Conservation (phyloP, 2,797 vertebrate species). For the Microctenopoma stevenorrisi region DNA sequence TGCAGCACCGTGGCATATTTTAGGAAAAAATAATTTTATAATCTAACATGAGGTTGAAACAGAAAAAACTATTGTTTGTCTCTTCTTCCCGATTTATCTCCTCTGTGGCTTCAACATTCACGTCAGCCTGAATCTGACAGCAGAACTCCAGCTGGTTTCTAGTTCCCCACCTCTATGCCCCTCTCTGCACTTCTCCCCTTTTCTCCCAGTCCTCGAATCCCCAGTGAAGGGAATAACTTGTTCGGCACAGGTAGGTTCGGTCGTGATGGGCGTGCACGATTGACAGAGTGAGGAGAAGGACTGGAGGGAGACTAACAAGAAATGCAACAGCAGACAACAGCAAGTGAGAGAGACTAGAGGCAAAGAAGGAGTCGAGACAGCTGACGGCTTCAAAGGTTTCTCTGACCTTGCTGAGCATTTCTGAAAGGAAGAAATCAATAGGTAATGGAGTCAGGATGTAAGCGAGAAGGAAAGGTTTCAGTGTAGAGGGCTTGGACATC, state of each 20-base stretch:
- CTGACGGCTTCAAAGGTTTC: constrained; percentile 71
- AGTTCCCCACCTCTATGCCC: constrained; percentile 22
- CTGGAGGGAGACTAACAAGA: constrained; percentile 52
- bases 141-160: constrained; percentile 28
- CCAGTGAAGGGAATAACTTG: constrained; percentile 59
- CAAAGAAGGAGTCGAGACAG: constrained; percentile 45
- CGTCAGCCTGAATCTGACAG: constrained; percentile 39
- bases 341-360: constrained; percentile 24
- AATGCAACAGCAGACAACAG: constrained; percentile 42
- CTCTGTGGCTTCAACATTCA: constrained; percentile 28
- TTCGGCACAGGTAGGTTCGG: constrained; percentile 54
- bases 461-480: constrained; percentile 68
- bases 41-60: constrained; percentile 23
- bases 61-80: constrained; percentile 16
- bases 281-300: constrained; percentile 57
- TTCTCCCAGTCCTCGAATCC: constrained; percentile 38
- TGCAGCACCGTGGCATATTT: neutral
- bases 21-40: constrained; percentile 1
- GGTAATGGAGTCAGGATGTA: constrained; percentile 76
- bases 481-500: constrained; percentile 49
- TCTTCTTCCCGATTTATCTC: constrained; percentile 5
- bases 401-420: constrained; percentile 76
- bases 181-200: constrained; percentile 28
- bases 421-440: constrained; percentile 79
- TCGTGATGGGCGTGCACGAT: constrained; percentile 66